Base-by-base conservation (phyloP, 2,888 invertebrate species). In the Ectemnius cavifrons region DNA sequence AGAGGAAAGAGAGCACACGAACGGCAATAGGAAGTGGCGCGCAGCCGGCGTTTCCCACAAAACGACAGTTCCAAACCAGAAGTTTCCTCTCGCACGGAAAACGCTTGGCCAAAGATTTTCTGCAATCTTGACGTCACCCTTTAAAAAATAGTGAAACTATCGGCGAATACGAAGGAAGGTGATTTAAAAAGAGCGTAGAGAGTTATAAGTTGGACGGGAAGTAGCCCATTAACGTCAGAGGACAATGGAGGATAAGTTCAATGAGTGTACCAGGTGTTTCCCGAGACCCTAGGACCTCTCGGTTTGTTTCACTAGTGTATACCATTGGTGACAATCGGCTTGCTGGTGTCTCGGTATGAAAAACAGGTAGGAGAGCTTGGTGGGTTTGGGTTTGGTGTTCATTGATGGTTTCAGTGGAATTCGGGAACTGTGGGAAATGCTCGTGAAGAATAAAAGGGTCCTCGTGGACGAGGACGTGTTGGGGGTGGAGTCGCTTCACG, bases 401-500 rank as follows among this genome's bases (percentile, higher is more conserved):
- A 77, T 79, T 77, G 80, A 79, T 77, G 77, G 75, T 73, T 71
- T 28, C 11, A 68, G 16, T 8, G 16, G 66, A 37, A 71, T 20
- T 18, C 14, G 8, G 56, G 16, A 45, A 61, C 76, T 66, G 59
- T 80, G 75, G 77, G 71, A 79, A 80, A 77, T 73, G 68, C 66
- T 37, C 8, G 8, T 37, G 67, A 75, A 67, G 77, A 75, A 77
- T 77, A 71, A 77, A 75, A 59, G 71, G 68, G 57, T 37, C 68
- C 20, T 46, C 8, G 71, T 52, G 16, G 52, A 16, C 14, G 14
- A 37, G 63, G 60, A 74, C 73, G 77, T 65, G 77, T 76, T 28
- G 84, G 81, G 85, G 85, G 81, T 83, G 84, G 83, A 81, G 80
- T 79, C 73, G 80, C 8, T 71, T 76, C 86, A 28, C 82, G 47